phyloP scores from a whole-genome alignment of 2,797 vertebrate species.

The Scolopax bukidnonensis region DNA sequence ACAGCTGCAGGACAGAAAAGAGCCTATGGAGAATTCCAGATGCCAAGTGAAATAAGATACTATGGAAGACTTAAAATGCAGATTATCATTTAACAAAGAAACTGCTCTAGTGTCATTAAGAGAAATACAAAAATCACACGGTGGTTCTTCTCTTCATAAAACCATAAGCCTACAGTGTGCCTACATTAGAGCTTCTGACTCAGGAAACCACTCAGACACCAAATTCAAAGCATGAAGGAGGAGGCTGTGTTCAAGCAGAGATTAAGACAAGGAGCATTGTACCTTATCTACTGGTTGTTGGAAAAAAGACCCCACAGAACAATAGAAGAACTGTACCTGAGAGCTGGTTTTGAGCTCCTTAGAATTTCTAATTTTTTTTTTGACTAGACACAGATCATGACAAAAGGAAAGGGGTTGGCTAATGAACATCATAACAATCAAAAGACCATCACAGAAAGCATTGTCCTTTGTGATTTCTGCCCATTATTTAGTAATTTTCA shows the following conservation, averaged over 20 bases:
- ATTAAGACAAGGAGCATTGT: not conserved
- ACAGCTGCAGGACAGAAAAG: not conserved
- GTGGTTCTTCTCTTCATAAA: not conserved
- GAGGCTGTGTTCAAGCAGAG: not conserved
- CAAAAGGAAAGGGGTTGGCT: not conserved
- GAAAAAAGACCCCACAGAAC: not conserved
- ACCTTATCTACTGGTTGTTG: not conserved
- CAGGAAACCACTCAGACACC: not conserved
- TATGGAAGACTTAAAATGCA: not conserved
- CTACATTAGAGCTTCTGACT: not conserved
- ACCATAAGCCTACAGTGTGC: not conserved
- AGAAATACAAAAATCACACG: not conserved
- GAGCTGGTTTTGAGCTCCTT: not conserved
- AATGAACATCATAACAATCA: not conserved
- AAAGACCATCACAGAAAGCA: not conserved
- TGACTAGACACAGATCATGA: not conserved
- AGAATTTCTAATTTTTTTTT: not conserved
- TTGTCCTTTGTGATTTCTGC: not conserved
- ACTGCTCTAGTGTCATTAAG: not conserved
- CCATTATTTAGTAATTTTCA: not conserved
- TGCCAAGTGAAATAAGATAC: not conserved
- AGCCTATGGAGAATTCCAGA: not conserved
- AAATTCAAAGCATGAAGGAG: not conserved
- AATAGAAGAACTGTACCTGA: not conserved
- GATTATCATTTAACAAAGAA: not conserved